Conservation (phyloP, 2,113 vertebrate genomes). For the Labrus mixtus region DNA sequence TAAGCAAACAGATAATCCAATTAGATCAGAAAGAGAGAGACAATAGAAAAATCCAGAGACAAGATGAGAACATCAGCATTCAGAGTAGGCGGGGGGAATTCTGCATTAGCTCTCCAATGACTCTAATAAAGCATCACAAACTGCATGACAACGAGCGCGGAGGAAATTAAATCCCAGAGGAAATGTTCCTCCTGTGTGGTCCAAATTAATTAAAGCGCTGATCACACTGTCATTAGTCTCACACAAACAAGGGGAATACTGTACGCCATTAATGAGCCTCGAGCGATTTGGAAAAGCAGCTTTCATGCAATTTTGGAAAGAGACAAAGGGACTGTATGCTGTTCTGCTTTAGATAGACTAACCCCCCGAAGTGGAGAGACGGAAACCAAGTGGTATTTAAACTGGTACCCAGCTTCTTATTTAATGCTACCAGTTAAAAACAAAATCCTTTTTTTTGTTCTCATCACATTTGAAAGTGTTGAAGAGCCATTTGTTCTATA, state of each 20-base stretch:
- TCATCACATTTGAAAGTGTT: too few species aligned
- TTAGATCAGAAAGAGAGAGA: constrained; percentile 9
- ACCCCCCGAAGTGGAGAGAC: not conserved
- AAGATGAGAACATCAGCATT: constrained; percentile 37
- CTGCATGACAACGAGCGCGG: constrained; percentile 26
- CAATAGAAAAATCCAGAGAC: constrained; percentile 28
- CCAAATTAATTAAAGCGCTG: constrained; percentile 66
- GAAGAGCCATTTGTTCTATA: too few species aligned
- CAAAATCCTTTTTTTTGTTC: too few species aligned
- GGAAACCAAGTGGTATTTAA: not conserved
- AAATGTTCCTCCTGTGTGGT: constrained; percentile 17
- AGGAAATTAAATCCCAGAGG: constrained; percentile 41
- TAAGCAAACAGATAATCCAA: not conserved
- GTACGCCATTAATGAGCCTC: constrained; percentile 51
- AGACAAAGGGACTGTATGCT: not conserved
- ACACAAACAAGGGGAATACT: constrained; percentile 29
- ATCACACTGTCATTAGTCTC: constrained; percentile 45
- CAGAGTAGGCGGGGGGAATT: constrained; percentile 27
- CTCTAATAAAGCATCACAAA: constrained; percentile 19
- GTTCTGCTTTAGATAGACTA: not conserved
- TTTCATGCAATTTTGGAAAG: constrained; percentile 3
- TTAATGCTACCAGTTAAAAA: not conserved
- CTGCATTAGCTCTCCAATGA: constrained; percentile 12
- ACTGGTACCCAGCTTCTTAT: not conserved
- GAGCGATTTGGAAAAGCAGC: constrained; percentile 16